phyloP scores from a whole-genome alignment of 2,113 vertebrate genomes.

The Petromus typicus region DNA sequence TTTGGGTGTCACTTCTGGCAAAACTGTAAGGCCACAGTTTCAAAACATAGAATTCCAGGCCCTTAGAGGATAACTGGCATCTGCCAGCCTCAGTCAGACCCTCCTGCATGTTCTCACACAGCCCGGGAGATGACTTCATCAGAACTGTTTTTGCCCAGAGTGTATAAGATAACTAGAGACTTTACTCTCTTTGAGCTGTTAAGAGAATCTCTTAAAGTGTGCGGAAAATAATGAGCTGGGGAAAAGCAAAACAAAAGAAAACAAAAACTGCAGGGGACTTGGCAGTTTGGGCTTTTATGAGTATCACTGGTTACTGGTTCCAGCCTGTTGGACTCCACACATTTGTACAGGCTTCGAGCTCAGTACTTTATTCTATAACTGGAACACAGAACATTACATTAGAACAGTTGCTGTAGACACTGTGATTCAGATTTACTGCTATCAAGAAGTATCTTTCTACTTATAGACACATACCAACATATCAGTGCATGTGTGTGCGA shows the following conservation, averaged over 20 bases:
- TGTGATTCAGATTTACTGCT: not conserved
- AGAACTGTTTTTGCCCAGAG: constrained; percentile 58
- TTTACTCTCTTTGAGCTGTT: not conserved
- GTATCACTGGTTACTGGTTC: constrained; percentile 47
- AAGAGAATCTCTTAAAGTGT: constrained; percentile 39
- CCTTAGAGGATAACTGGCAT: constrained; percentile 63
- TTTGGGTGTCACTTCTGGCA: constrained; percentile 78
- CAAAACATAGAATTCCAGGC: constrained; percentile 72
- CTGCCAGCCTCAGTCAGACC: not conserved
- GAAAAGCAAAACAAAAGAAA: constrained; percentile 70
- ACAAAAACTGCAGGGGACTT: constrained; percentile 55
- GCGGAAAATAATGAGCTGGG: constrained; percentile 38
- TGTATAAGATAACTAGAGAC: constrained; percentile 49
- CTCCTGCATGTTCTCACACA: constrained; percentile 58
- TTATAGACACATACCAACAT: not conserved
- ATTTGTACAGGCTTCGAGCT: not conserved
- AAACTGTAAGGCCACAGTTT: constrained; percentile 63
- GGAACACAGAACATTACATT: not conserved
- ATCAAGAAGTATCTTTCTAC: constrained; percentile 19
- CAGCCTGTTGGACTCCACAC: constrained; percentile 37
- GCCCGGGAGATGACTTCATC: constrained; percentile 71
- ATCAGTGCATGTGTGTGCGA: not conserved
- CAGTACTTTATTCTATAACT: constrained; percentile 62
- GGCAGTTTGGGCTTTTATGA: constrained; percentile 57
- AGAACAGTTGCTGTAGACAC: not conserved